Conservation (phyloP, 2,113 vertebrate species). For the Megaceryle torquata region DNA sequence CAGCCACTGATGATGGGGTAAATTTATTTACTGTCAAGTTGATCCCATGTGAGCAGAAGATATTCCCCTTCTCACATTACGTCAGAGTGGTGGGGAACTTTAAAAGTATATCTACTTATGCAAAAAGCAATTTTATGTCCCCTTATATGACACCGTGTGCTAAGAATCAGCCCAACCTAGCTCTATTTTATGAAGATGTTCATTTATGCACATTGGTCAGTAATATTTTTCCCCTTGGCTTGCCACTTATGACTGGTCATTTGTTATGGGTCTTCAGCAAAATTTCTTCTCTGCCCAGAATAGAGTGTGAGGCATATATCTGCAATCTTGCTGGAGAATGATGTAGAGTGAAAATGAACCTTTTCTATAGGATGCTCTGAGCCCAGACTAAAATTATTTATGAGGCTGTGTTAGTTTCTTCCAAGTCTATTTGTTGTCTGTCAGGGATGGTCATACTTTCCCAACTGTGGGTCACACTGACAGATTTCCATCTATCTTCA, state of each 20-base stretch:
- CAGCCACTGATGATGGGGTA: background rate
- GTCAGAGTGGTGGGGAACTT: background rate
- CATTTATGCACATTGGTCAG: background rate
- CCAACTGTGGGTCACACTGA: background rate
- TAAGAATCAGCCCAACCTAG: background rate
- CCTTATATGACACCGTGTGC: background rate
- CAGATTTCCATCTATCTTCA: background rate
- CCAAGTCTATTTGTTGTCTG: background rate
- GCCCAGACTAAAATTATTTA: conserved; percentile 41
- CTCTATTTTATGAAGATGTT: conserved; percentile 25
- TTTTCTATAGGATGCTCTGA: background rate
- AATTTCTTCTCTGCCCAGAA: conserved; percentile 1
- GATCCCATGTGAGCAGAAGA: background rate
- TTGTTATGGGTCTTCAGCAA: background rate
- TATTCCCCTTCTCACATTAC: background rate
- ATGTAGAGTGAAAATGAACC: conserved; percentile 2
- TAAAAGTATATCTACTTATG: background rate
- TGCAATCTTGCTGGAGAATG: conserved; percentile 1
- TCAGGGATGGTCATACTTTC: background rate
- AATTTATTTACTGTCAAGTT: background rate
- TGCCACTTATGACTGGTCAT: background rate
- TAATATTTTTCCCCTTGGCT: background rate
- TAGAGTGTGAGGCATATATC: background rate
- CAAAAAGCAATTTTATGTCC: conserved; percentile 23
- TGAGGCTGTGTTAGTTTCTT: background rate